Conservation (phyloP, 2,113 vertebrate species). For the Eptesicus fuscus region DNA sequence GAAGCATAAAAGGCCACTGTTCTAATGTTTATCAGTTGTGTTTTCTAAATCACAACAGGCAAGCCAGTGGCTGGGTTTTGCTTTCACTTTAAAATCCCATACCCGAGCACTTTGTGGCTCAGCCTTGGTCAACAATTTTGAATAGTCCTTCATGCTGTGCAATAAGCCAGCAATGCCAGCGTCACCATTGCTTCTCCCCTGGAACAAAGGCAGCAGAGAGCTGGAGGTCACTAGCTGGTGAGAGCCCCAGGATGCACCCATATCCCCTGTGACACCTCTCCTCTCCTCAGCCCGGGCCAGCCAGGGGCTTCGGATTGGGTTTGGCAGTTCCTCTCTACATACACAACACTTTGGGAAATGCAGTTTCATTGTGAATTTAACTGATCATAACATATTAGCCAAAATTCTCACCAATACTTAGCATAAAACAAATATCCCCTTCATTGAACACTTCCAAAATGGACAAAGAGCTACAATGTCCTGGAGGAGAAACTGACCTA, state of each 20-base stretch:
- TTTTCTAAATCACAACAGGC: neutral
- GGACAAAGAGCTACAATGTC: neutral
- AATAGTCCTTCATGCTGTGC: neutral
- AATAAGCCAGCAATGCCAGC: no score
- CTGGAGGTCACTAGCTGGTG: neutral
- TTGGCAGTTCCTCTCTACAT: neutral
- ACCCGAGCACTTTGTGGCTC: no score
- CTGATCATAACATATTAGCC: neutral
- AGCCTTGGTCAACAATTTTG: neutral
- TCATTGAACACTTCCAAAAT: neutral
- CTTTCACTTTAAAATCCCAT: neutral
- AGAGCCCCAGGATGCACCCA: neutral
- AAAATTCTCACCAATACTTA: neutral
- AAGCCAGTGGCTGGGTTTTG: neutral
- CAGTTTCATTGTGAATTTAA: neutral
- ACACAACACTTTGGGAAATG: no score
- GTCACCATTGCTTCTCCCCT: neutral
- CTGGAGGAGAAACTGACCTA: neutral
- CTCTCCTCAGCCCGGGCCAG: neutral
- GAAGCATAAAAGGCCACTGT: no score
- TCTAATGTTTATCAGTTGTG: neutral
- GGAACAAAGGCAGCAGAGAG: no score
- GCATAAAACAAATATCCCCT: neutral
- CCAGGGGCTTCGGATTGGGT: fast-evolving
- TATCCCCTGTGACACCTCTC: neutral